These are phyloP conservation scores for Oryctolagus cuniculus DNA, from an alignment of 2,113 vertebrate genomes.

Conservation along the genomic window mOryCun1.1 NC_091441.1:54328501-54329000, in stretches of 20 bases:
- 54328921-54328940: constrained; percentile 9
- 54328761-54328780: too few species aligned
- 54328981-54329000: constrained; percentile 14
- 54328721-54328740: too few species aligned
- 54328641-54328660: too few species aligned
- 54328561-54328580: neutral
- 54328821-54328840: too few species aligned
- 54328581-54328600: neutral
- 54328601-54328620: neutral
- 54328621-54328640: too few species aligned
- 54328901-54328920: neutral
- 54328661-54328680: too few species aligned
- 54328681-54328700: too few species aligned
- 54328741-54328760: too few species aligned
- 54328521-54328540: neutral
- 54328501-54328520: neutral
- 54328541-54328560: neutral
- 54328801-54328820: too few species aligned
- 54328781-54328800: too few species aligned
- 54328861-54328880: neutral
- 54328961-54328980: constrained; percentile 14
- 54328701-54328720: too few species aligned
- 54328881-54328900: neutral
- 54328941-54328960: neutral
- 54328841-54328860: too few species aligned